Base-by-base conservation (phyloP, 2,888 invertebrate species). In the Ennomos quercinarius region DNA sequence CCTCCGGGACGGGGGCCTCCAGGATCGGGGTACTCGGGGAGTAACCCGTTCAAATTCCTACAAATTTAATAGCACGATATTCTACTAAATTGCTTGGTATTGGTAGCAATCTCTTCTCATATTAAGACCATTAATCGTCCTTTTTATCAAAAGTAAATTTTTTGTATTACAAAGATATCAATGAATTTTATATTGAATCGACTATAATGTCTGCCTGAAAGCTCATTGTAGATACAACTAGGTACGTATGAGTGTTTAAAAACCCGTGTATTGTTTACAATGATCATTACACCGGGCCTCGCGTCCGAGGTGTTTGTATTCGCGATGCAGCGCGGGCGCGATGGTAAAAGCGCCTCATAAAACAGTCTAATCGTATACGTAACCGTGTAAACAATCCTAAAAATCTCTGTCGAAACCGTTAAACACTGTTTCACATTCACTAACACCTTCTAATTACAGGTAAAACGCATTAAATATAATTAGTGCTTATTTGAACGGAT, bases 371-470 rank as follows among this genome's bases (percentile, higher is more conserved):
- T 84, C 83, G 81, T 80, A 76, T 73, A 76, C 77, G 75, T 71
- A 76, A 78, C 75, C 71, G 68, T 74, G 80, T 85, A 85, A 87
- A 87, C 85, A 83, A 76, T 76, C 77, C 79, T 73, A 78, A 78
- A 82, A 78, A 80, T 78, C 78, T 72, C 79, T 82, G 80, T 80
- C 74, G 83, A 81, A 81, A 83, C 80, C 77, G 80, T 82, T 81
- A 79, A 81, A 82, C 84, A 77, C 87, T 87, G 89, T 81, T 88
- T 82, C 83, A 82, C 84, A 84, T 89, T 84, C 77, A 80, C 86
- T 83, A 84, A 89, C 91, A 87, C 90, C 88, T 87, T 74, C 89
- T 91, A 91, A 91, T 91, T 90, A 87, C 88, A 84, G 86, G 87
- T 87, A 86, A 88, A 88, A 85, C 87, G 89, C 84, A 87, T 88